Base-by-base conservation (phyloP, 2,113 vertebrate species). In the Phaethon lepturus region DNA sequence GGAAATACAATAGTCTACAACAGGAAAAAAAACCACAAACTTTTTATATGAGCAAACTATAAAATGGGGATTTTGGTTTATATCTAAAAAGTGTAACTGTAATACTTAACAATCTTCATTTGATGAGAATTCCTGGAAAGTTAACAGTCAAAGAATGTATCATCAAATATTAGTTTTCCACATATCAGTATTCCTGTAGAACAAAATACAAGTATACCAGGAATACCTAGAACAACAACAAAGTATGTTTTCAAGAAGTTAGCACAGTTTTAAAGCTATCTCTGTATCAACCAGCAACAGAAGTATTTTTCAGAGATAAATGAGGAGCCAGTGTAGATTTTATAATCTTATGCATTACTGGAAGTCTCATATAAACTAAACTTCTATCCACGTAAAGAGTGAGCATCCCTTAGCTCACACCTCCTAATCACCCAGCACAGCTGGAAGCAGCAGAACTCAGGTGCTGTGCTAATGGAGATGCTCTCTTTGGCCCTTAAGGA, bases 381-480 rank as follows among this genome's bases (percentile, higher is more conserved):
- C 9, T 50, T 60, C 20, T 53, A 22, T 6, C 24, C 19, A 8
- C 2, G 3, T 15, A 53, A 66, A 26, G 20, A 22, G 33, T 11
- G 10, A 73, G 3, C 23, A 68, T 62, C 50, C 38, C 26, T 77
- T 69, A 56, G 33, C 20, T 73, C 47, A 11, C 16, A 23, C 10
- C 29, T 49, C 42, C 29, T 53, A 11, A 40, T 22, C 24, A 62
- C 13, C 22, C 52, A 50, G 58, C 12, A 53, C 40, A 86, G 62
- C 22, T 60, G 35, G 31, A 80, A 68, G 63, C 49, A 89, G 63
- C 22, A 53, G 13, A 62, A 86, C 17, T 45, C 2, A 0, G 33
- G 9, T 1, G 2, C 42, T 55, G 9, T 20, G 35, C 40, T 47
- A 29, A 44, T 1, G 7, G 5, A 74, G 19, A 6, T 0, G 0